Base-by-base conservation (phyloP, 2,888 invertebrate species). In the Yponomeuta malinellus region DNA sequence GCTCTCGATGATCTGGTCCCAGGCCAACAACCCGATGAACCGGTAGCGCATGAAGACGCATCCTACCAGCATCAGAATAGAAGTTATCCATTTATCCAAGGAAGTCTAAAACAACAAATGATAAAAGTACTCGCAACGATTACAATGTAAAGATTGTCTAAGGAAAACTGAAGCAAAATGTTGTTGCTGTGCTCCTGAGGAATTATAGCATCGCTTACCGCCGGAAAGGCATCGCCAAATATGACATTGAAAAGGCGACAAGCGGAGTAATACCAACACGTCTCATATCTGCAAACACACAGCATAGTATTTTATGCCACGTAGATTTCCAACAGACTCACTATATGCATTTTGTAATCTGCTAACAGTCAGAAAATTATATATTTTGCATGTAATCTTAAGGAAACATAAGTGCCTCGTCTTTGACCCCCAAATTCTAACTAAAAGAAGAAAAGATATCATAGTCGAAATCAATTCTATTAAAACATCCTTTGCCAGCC, bases 141-240 rank as follows among this genome's bases (percentile, higher is more conserved):
- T 69, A 48, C 68, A 59, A 73, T 69, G 52, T 23, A 33, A 37
- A 70, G 23, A 6, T 29, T 15, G 52, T 1, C 12, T 15, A 12
- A 12, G 0, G 15, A 15, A 59, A 12, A 23, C 23, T 23, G 23
- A 23, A 15, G 12, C 5, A 15, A 59, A 59, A 12, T 12, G 12
- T 59, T 59, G 8, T 8, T 43, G 43, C 43, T 43, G 43, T 43
- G 9, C 8, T 43, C 43, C 8, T 65, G 12, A 65, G 65, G 2
- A 31, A 10, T 31, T 48, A 29, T 31, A 69, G 10, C 29, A 72
- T 66, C 66, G 72, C 83, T 85, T 76, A 90, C 91, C 71, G 85
- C 67, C 43, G 91, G 90, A 79, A 87, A 92, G 2, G 85, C 74
- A 74, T 92, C 91, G 2, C 91, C 91, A 76, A 90, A 92, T 71